Conservation (phyloP, 2,113 vertebrate species). For the Rynchops niger region DNA sequence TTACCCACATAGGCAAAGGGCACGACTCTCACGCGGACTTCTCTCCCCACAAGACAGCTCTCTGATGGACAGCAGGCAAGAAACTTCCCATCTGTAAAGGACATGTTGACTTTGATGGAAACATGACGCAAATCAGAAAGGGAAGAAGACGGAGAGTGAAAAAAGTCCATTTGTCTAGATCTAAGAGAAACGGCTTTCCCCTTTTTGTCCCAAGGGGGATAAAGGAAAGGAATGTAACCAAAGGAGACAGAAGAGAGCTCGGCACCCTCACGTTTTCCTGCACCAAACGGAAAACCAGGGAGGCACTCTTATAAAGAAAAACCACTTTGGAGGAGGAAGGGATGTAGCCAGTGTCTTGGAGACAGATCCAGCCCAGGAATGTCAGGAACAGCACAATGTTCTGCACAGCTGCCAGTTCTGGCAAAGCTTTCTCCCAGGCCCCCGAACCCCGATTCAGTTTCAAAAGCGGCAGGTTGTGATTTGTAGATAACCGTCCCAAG, state of each 20-base stretch:
- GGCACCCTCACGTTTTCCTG: too few relatives aligned
- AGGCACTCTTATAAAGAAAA: too few relatives aligned
- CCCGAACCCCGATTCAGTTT: background rate
- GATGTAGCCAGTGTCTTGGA: background rate
- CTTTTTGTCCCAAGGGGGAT: too few relatives aligned
- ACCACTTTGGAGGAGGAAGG: background rate
- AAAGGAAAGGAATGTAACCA: too few relatives aligned
- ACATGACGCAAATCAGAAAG: accelerated
- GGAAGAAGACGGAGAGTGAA: background rate
- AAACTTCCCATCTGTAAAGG: background rate
- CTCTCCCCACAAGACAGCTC: background rate
- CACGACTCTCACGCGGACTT: accelerated
- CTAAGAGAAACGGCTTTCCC: background rate
- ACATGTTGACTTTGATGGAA: background rate
- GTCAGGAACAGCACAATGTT: background rate
- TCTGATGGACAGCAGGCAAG: background rate
- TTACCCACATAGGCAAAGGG: background rate
- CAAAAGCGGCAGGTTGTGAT: background rate
- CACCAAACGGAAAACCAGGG: too few relatives aligned
- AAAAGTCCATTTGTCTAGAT: background rate
- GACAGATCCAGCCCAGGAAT: background rate
- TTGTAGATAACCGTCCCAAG: background rate
- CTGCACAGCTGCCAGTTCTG: background rate
- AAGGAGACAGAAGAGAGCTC: too few relatives aligned
- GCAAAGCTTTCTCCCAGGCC: background rate